Percentiles rank a stretch among this genome's conserved stretches.
These are phyloP conservation scores for Drosophila anomelani DNA, from an alignment of 2,888 invertebrate species.

Conservation along the genomic window DNA sequence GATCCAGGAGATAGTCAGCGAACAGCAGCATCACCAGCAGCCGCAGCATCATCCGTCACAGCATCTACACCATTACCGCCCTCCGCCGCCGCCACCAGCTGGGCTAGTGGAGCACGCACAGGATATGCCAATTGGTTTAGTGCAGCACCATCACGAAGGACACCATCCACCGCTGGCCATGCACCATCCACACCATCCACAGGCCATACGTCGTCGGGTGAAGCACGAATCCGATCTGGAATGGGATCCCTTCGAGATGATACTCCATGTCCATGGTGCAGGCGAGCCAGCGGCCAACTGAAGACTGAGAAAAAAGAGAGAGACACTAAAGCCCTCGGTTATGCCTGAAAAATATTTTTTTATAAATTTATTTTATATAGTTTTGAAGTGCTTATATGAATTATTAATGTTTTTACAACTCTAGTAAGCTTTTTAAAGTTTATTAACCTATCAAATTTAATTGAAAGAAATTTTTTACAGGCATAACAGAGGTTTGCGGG, in stretches of 20 bases:
- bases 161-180: slow-evolving; percentile 61
- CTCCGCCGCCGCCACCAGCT: slow-evolving; percentile 28
- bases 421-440: neutral
- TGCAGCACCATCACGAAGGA: slow-evolving; percentile 67
- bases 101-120: slow-evolving; percentile 72
- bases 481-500: neutral
- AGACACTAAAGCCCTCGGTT: neutral
- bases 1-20: slow-evolving; percentile 82
- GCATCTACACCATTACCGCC: slow-evolving; percentile 66
- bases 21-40: slow-evolving; percentile 79
- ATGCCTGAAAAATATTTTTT: neutral
- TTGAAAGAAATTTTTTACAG: neutral
- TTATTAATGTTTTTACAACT: neutral
- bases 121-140: slow-evolving; percentile 73
- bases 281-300: slow-evolving; percentile 79
- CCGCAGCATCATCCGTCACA: slow-evolving; percentile 57
- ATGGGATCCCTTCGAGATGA: slow-evolving; percentile 83
- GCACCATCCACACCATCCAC: slow-evolving; percentile 55
- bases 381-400: neutral
- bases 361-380: neutral
- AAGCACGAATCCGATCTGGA: slow-evolving; percentile 81
- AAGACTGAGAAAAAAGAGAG: slow-evolving; percentile 61
- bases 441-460: neutral
- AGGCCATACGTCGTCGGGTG: slow-evolving; percentile 63
- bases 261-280: slow-evolving; percentile 81